phyloP scores from a whole-genome alignment of 1,140 invertebrate genomes.

The Reticulitermes speratus region DNA sequence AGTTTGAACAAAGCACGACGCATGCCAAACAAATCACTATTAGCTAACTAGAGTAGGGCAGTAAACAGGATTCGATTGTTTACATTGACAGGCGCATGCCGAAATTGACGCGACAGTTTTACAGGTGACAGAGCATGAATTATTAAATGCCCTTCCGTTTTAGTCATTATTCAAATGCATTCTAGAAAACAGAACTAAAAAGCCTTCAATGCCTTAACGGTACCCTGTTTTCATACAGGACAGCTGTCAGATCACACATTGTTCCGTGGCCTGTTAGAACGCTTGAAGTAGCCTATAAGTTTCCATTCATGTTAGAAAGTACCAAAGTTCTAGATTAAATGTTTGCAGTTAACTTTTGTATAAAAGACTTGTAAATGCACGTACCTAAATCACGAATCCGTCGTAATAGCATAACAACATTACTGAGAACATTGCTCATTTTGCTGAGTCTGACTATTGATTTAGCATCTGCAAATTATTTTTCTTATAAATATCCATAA shows the following conservation, averaged over 20 bases:
- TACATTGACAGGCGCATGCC: background rate
- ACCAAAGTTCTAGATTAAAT: too few species aligned
- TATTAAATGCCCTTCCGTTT: background rate
- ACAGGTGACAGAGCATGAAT: background rate
- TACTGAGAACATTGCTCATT: too few species aligned
- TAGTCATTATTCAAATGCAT: background rate
- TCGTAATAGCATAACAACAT: too few species aligned
- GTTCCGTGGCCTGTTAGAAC: background rate
- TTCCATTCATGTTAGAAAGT: background rate
- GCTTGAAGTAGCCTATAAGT: background rate
- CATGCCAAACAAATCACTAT: background rate
- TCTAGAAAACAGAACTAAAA: background rate
- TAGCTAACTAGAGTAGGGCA: background rate
- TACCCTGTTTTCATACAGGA: background rate
- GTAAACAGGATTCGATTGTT: background rate
- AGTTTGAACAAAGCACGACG: background rate
- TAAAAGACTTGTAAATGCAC: too few species aligned
- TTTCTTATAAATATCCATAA: too few species aligned
- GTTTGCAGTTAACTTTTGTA: too few species aligned
- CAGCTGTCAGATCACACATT: background rate
- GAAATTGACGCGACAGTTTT: background rate
- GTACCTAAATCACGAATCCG: too few species aligned
- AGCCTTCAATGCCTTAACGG: background rate
- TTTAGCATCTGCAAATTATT: too few species aligned
- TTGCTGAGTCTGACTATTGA: too few species aligned